Evolutionary conservation across 1,140 invertebrate genomes (phyloP).

Genomic region (Coptotermes formosanus): DNA sequence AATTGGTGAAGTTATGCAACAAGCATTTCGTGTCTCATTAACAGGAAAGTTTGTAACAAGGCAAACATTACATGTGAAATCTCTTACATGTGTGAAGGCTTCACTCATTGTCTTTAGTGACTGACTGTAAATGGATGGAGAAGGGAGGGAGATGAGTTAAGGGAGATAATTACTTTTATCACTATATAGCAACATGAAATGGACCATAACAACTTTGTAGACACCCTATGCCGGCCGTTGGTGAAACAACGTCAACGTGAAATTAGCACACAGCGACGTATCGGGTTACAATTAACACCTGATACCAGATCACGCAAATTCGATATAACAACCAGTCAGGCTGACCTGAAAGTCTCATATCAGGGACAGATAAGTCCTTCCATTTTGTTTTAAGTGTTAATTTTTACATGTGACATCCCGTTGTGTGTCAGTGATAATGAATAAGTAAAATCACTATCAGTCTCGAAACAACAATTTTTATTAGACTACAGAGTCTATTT

Average conservation of each 20-base stretch:
- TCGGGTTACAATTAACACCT: constrained; percentile 12
- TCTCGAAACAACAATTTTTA: no score
- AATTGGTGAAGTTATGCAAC: no score
- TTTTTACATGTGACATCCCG: no score
- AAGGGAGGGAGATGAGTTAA: background rate
- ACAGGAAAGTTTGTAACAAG: background rate
- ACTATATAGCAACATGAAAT: background rate
- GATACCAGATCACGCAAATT: constrained; percentile 1
- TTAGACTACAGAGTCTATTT: no score
- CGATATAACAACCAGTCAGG: background rate
- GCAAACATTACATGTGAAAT: background rate
- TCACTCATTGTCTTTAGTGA: background rate
- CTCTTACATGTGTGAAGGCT: background rate
- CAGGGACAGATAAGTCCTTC: background rate
- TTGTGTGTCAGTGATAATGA: no score
- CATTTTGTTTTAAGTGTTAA: no score
- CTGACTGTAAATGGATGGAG: background rate
- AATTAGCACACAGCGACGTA: background rate
- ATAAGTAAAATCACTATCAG: no score
- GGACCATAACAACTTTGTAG: background rate
- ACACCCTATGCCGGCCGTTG: background rate
- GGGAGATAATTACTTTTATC: background rate
- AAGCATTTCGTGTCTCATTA: no score
- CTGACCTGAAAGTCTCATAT: background rate
- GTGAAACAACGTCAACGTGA: background rate